Evolutionary conservation across 1,140 invertebrate species (phyloP), one percentile per base, ranked within the genome.

Genomic region (Dreissena rostriformis): DNA sequence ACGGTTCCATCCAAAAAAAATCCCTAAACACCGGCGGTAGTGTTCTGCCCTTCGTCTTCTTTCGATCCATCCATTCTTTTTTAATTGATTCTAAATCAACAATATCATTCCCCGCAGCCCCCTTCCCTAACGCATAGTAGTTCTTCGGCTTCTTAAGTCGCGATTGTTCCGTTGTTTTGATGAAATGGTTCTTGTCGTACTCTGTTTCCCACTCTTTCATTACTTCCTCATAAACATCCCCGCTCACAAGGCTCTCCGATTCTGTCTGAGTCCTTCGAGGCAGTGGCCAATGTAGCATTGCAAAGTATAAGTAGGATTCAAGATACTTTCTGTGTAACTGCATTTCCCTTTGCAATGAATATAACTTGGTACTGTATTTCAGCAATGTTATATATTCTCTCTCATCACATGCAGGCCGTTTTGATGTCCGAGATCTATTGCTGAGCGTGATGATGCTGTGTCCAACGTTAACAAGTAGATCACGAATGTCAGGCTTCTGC

Each of bases 231-330:
- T 68, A 78, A 19, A 24, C 26, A 24, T 12, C 24, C 7, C 61
- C 61, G n/a, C 49, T 29, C 49, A 51, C n/a, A 51, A 68, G 63
- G 24, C 66, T 65, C 39, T 76, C 74, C 65, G 51, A 29, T 14
- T 63, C 61, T 19, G 65, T 24, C 7, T 8, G 11, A 70, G 24
- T 53, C 55, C 78, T 71, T 28, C 22, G 11, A 5, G 17, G 67
- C 24, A 80, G 51, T 15, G 67, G 67, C 78, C 78, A 80, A 29
- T 80, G 78, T 17, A 80, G 68, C 67, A 80, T 71, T 28, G 78
- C 78, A 26, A 70, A 39, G 55, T 80, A 80, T 15, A 80, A 55
- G 51, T 29, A 80, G 0, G 67, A 24, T 63, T 80, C 78, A 15
- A 80, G 67, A 26, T 80, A 80, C 22, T 61, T 61, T 55, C 68